Percentiles rank a stretch among this genome's conserved stretches.
Evolutionary conservation across 2,113 vertebrate genomes (phyloP).

Genomic region (Channa maculata): DNA sequence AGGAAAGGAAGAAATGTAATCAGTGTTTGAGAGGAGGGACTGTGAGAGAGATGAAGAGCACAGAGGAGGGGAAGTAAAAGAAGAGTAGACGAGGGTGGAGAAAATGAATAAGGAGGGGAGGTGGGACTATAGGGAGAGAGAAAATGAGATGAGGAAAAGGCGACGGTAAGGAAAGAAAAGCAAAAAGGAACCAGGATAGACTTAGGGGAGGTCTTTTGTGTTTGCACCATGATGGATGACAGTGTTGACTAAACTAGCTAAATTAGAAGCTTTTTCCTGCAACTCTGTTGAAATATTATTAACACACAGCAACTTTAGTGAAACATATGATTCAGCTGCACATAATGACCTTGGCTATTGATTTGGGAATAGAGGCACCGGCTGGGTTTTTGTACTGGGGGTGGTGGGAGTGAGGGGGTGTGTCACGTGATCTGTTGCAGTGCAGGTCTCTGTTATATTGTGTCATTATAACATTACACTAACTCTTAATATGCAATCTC

Average conservation of each 20-base stretch:
- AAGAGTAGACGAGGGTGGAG: neutral
- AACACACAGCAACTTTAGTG: conserved; percentile 78
- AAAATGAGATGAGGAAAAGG: conserved; percentile 49
- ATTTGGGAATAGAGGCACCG: conserved; percentile 60
- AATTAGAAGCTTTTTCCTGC: conserved; percentile 79
- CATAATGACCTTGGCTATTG: conserved; percentile 79
- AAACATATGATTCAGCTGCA: conserved; percentile 80
- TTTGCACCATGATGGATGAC: conserved; percentile 77
- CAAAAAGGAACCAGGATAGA: conserved; percentile 43
- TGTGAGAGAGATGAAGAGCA: neutral
- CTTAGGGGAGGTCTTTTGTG: conserved; percentile 74
- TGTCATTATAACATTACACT: conserved; percentile 72
- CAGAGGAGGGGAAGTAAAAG: neutral
- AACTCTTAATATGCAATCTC: conserved; percentile 53
- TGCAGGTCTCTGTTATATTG: conserved; percentile 54
- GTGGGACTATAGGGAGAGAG: conserved; percentile 18
- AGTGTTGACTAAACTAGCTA: conserved; percentile 76
- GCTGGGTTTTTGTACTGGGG: conserved; percentile 26
- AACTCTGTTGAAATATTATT: conserved; percentile 79
- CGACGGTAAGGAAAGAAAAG: conserved; percentile 29
- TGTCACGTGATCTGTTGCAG: conserved; percentile 54
- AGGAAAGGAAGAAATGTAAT: neutral
- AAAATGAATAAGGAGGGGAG: conserved; percentile 19
- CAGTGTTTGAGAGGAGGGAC: neutral
- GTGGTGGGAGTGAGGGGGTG: conserved; percentile 3